These are phyloP conservation scores for Heliconius aoede DNA, from an alignment of 2,888 invertebrate species.

Conservation along the genomic window DNA sequence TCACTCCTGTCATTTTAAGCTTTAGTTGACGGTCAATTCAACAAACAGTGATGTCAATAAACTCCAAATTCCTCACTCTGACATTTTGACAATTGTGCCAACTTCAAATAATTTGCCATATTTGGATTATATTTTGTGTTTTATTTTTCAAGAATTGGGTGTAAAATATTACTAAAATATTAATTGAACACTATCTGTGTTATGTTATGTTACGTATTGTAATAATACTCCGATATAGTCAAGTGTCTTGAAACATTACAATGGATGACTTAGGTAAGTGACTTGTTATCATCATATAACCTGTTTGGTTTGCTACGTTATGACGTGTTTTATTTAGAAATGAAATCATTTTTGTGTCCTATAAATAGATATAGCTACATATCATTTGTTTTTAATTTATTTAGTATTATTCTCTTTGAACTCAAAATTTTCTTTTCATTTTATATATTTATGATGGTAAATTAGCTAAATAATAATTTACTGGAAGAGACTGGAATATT, in stretches of 20 bases:
- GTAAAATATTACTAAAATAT: conserved; percentile 16
- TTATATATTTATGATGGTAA: neutral
- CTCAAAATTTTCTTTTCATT: neutral
- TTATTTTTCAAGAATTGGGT: conserved; percentile 51
- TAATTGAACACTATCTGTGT: neutral
- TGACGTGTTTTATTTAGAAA: conserved; percentile 73
- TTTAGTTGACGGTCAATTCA: neutral
- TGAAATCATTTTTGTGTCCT: conserved; percentile 43
- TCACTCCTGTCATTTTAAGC: neutral
- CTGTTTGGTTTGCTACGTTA: conserved; percentile 68
- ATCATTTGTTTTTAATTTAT: neutral
- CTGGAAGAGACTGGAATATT: neutral
- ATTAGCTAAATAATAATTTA: neutral
- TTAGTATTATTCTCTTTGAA: neutral
- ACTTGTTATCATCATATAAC: conserved; percentile 75
- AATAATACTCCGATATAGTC: conserved; percentile 29
- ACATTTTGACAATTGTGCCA: conserved; percentile 57
- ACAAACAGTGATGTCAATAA: neutral
- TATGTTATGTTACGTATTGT: conserved; percentile 16
- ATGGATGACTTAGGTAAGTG: conserved; percentile 82
- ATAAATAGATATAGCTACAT: neutral
- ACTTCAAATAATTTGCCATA: conserved; percentile 61
- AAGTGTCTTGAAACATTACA: conserved; percentile 52
- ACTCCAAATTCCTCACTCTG: conserved; percentile 33
- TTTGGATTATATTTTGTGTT: conserved; percentile 61